phyloP scores from a whole-genome alignment of 1,140 invertebrate genomes.

The Philopotamus ludificatus region DNA sequence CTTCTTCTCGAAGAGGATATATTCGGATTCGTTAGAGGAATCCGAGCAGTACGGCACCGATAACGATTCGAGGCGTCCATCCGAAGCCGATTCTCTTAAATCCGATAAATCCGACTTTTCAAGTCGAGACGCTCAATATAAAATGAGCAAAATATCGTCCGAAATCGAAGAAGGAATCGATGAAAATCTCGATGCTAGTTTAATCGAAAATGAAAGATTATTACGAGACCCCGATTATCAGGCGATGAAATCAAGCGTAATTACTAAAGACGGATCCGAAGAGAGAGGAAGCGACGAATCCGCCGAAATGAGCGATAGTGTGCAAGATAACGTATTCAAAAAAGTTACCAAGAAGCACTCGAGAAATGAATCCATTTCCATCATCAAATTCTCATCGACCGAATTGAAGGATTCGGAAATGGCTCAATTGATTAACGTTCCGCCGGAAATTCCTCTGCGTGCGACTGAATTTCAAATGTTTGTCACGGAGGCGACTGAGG shows the following conservation, averaged over 20 bases:
- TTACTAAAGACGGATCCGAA: conserved; percentile 17
- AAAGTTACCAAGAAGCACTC: conserved; percentile 54
- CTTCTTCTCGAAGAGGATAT: conserved; percentile 57
- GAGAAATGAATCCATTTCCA: conserved; percentile 53
- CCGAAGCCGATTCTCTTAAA: conserved; percentile 55
- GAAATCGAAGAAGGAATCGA: conserved; percentile 44
- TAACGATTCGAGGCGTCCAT: conserved; percentile 53
- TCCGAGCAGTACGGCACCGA: conserved; percentile 48
- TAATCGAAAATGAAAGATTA: conserved; percentile 21
- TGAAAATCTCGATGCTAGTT: conserved; percentile 44
- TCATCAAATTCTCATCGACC: conserved; percentile 51
- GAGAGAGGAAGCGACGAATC: conserved; percentile 41
- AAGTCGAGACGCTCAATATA: conserved; percentile 28
- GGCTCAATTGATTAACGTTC: conserved; percentile 44
- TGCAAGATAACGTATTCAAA: conserved; percentile 49
- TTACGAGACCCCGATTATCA: conserved; percentile 15
- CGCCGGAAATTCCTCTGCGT: conserved; percentile 38
- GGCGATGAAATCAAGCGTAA: conserved; percentile 25
- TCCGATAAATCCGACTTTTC: conserved; percentile 53
- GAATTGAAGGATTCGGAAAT: conserved; percentile 45
- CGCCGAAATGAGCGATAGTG: conserved; percentile 48
- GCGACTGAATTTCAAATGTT: conserved; percentile 52
- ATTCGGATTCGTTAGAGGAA: conserved; percentile 56
- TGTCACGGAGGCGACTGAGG: conserved; percentile 54
- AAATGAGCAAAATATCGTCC: conserved; percentile 40